These are phyloP conservation scores for Himalopsyche phryganea DNA, from an alignment of 1,140 invertebrate species.

Conservation along the genomic window DNA sequence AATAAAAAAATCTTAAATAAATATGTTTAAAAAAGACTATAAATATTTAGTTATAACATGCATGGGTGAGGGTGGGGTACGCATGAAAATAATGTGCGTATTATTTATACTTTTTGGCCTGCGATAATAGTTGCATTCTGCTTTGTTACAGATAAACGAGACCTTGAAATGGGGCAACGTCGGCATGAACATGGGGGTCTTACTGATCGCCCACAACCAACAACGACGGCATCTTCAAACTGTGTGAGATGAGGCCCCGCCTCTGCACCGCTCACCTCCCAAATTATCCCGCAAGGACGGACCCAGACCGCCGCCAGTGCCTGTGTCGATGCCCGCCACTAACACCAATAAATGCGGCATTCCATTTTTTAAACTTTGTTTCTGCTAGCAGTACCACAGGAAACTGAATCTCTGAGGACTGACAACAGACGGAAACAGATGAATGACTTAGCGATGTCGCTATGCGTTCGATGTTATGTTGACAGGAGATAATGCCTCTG, in stretches of 20 bases:
- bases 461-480: too few relatives aligned
- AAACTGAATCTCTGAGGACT: background rate
- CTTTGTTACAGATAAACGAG: constrained; percentile 60
- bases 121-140: background rate
- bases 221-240: constrained; percentile 48
- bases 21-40: too few relatives aligned
- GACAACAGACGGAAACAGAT: too few relatives aligned
- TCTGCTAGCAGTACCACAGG: constrained; percentile 17
- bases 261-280: constrained; percentile 22
- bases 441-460: too few relatives aligned
- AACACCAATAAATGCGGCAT: constrained; percentile 11
- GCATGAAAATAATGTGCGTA: too few relatives aligned
- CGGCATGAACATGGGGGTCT: constrained; percentile 62
- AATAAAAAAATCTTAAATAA: too few relatives aligned
- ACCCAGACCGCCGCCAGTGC: constrained; percentile 5
- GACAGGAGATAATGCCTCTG: too few relatives aligned
- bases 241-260: constrained; percentile 41
- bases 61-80: too few relatives aligned
- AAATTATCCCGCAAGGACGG: constrained; percentile 3
- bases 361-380: constrained; percentile 26
- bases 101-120: background rate
- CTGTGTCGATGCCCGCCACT: constrained; percentile 40
- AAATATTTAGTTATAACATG: too few relatives aligned
- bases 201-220: constrained; percentile 54
- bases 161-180: constrained; percentile 64